Evolutionary conservation across 2,113 vertebrate genomes (phyloP).

Genomic region (Epinephelus lanceolatus): DNA sequence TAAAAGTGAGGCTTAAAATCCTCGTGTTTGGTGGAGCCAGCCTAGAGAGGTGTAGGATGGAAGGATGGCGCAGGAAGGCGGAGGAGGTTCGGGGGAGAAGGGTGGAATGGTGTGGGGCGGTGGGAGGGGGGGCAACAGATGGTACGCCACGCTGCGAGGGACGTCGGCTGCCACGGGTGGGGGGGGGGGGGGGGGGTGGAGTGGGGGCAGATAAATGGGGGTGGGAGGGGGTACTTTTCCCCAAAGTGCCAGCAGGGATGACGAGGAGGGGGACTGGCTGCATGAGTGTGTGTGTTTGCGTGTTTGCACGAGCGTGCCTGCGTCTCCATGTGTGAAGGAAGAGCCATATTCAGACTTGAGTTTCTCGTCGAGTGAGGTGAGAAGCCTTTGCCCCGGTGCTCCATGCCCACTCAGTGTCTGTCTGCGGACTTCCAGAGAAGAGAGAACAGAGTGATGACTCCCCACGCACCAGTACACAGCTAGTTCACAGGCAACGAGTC

Average conservation of each 20-base stretch:
- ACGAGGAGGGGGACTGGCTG: constrained; percentile 69
- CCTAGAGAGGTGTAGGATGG: constrained; percentile 75
- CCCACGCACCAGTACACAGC: constrained; percentile 56
- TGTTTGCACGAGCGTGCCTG: constrained; percentile 55
- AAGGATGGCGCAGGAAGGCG: constrained; percentile 71
- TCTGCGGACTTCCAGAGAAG: constrained; percentile 34
- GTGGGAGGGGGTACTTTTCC: constrained; percentile 76
- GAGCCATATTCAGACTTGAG: constrained; percentile 53
- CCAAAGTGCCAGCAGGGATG: constrained; percentile 86
- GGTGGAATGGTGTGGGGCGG: constrained; percentile 48
- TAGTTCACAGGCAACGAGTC: constrained; percentile 52
- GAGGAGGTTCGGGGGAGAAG: constrained; percentile 69
- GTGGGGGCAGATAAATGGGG: constrained; percentile 78
- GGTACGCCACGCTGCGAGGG: constrained; percentile 86
- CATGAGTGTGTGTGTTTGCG: constrained; percentile 55
- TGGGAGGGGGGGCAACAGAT: constrained; percentile 82
- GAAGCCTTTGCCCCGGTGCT: constrained; percentile 64
- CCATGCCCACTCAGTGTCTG: constrained; percentile 50
- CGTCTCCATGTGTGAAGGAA: constrained; percentile 65
- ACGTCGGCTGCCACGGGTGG: constrained; percentile 87
- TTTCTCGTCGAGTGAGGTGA: constrained; percentile 69
- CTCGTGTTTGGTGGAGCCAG: constrained; percentile 65
- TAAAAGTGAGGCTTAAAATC: constrained; percentile 25
- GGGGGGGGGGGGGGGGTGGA: constrained; percentile 28
- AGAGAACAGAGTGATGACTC: constrained; percentile 43